A percentile compares a stretch with the other conserved stretches of the same genome.
Evolutionary conservation across 2,797 vertebrate species (phyloP).

Genomic region (Columba guinea): DNA sequence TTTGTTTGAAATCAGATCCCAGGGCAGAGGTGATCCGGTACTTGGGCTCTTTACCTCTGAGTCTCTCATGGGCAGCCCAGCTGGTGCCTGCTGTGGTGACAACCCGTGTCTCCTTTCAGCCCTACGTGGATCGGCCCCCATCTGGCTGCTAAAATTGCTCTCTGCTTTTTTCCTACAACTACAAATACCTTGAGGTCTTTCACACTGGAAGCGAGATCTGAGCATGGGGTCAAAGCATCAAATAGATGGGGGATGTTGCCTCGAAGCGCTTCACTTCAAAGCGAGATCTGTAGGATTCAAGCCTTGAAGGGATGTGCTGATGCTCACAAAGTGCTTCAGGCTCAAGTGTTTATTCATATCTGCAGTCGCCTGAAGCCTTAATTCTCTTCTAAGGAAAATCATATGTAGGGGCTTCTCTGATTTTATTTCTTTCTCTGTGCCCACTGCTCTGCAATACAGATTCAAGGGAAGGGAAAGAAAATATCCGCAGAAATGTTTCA

Average conservation of each 20-base stretch:
- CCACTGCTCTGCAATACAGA: not conserved
- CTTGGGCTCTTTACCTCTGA: not conserved
- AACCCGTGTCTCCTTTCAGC: not conserved
- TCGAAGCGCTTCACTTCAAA: not conserved
- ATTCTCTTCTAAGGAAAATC: not conserved
- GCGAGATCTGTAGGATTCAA: not conserved
- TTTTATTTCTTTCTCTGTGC: not conserved
- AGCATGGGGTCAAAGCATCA: not conserved
- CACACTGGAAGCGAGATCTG: not conserved
- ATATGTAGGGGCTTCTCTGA: not conserved
- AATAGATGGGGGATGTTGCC: not conserved
- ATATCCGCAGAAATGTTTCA: not conserved
- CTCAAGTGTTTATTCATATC: not conserved
- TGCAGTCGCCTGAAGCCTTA: not conserved
- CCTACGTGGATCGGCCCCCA: fast-evolving
- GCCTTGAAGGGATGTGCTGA: not conserved
- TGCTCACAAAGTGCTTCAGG: not conserved
- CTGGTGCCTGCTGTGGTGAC: not conserved
- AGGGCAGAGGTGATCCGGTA: not conserved
- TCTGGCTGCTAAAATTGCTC: not conserved
- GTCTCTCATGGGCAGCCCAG: not conserved
- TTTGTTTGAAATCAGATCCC: not conserved
- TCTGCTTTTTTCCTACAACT: not conserved
- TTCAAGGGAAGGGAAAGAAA: not conserved
- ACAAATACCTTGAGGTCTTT: not conserved